Percentiles rank a stretch among this genome's conserved stretches.
phyloP scores from a whole-genome alignment of 2,113 vertebrate species.

The Aramus guarauna region DNA sequence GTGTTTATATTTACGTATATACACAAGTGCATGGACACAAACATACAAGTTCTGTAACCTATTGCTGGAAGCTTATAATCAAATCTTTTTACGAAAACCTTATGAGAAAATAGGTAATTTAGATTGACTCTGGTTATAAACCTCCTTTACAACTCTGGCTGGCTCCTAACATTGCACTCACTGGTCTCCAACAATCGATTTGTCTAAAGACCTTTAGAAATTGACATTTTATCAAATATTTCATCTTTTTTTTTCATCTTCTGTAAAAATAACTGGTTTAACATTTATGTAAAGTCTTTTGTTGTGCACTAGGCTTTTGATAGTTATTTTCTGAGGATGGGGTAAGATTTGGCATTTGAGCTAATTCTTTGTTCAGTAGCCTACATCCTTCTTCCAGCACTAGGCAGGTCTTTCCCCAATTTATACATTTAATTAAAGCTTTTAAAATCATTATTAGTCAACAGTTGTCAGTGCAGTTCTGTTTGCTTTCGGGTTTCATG shows the following conservation, averaged over 20 bases:
- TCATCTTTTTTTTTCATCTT: neutral
- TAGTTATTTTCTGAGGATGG: neutral
- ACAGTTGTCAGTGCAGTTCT: neutral
- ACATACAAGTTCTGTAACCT: accelerated
- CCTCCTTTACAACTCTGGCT: neutral
- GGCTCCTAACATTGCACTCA: neutral
- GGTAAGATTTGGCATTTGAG: neutral
- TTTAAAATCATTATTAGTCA: neutral
- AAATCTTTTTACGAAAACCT: neutral
- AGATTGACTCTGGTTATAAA: neutral
- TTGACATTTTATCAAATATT: neutral
- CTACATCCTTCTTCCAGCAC: neutral
- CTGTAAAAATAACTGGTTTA: neutral
- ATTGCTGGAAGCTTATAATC: neutral
- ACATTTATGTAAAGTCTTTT: neutral
- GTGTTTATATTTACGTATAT: accelerated
- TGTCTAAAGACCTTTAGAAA: neutral
- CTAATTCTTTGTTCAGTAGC: neutral
- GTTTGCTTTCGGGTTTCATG: neutral
- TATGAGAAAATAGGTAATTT: accelerated
- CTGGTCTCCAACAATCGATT: neutral
- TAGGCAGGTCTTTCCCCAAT: neutral
- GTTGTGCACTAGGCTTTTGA: neutral
- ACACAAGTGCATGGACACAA: accelerated
- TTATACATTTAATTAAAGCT: neutral